A percentile compares a stretch with the other conserved stretches of the same genome.
phyloP scores from a whole-genome alignment of 1,140 invertebrate species.

The Drosophila repleta region DNA sequence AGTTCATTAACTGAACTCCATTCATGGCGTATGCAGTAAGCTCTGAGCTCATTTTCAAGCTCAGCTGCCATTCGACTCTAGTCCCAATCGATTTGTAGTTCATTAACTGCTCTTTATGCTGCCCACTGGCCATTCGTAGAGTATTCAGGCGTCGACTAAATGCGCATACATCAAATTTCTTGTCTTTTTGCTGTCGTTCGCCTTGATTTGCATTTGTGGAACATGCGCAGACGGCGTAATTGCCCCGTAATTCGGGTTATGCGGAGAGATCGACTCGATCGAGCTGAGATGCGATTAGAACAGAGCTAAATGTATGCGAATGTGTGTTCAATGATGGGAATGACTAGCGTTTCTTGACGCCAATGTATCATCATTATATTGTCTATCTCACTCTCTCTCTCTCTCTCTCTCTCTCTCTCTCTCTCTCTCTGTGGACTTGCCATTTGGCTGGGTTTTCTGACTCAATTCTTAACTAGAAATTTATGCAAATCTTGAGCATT shows the following conservation, averaged over 20 bases:
- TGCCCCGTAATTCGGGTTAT: constrained; percentile 75
- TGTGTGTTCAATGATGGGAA: constrained; percentile 1
- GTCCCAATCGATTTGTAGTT: too few relatives aligned
- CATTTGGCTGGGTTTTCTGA: constrained; percentile 11
- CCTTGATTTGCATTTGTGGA: constrained; percentile 65
- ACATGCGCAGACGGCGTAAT: constrained; percentile 59
- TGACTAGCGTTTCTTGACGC: not conserved
- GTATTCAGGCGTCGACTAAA: not conserved
- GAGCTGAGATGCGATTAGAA: constrained; percentile 17
- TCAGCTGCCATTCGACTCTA: too few relatives aligned
- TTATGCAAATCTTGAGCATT: constrained; percentile 42
- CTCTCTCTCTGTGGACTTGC: not conserved
- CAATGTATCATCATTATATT: not conserved
- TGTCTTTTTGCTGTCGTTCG: constrained; percentile 11
- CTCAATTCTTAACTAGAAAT: constrained; percentile 31
- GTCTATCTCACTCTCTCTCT: not conserved
- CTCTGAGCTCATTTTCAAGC: too few relatives aligned
- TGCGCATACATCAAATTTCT: not conserved
- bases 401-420: not conserved
- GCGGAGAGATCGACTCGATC: constrained; percentile 19
- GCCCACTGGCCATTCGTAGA: not conserved
- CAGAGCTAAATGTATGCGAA: not conserved
- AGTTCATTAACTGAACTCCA: too few relatives aligned
- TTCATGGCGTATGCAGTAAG: too few relatives aligned
- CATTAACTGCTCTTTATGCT: too few relatives aligned